phyloP scores from a whole-genome alignment of 1,140 invertebrate genomes.

The Neodiprion pinetum region DNA sequence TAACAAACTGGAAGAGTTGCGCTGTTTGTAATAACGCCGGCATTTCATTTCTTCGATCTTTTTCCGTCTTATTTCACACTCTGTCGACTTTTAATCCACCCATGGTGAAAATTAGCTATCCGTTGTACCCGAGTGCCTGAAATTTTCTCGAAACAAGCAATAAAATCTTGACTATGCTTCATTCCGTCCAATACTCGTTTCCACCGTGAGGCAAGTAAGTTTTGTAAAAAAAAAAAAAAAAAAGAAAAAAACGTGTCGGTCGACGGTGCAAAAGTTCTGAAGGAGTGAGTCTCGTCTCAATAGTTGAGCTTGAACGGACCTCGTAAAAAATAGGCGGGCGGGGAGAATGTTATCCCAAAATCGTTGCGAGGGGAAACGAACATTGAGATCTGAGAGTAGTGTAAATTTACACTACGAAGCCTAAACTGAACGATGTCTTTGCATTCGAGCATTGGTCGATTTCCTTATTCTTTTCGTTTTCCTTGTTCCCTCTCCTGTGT shows the following conservation, averaged over 20 bases:
- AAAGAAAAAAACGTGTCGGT: no score
- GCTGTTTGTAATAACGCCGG: not conserved
- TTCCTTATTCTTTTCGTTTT: not conserved
- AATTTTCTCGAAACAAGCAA: no score
- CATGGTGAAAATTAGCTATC: not conserved
- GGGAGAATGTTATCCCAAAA: not conserved
- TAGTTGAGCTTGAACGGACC: no score
- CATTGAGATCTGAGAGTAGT: not conserved
- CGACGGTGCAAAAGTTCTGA: no score
- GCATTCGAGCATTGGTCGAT: not conserved
- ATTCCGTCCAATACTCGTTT: no score
- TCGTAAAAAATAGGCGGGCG: no score
- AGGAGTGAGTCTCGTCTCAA: no score
- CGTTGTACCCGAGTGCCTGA: not conserved
- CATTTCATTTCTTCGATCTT: not conserved
- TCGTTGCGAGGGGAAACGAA: not conserved
- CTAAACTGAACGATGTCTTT: not conserved
- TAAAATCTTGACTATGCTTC: no score
- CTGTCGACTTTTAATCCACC: not conserved
- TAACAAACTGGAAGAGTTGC: not conserved
- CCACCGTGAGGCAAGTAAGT: no score
- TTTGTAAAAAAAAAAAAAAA: no score
- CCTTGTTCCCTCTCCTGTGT: no score
- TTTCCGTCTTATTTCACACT: not conserved
- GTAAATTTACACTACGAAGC: not conserved